These are phyloP conservation scores for Ceratina calcarata DNA, from an alignment of 1,140 invertebrate genomes.

Conservation along the genomic window DNA sequence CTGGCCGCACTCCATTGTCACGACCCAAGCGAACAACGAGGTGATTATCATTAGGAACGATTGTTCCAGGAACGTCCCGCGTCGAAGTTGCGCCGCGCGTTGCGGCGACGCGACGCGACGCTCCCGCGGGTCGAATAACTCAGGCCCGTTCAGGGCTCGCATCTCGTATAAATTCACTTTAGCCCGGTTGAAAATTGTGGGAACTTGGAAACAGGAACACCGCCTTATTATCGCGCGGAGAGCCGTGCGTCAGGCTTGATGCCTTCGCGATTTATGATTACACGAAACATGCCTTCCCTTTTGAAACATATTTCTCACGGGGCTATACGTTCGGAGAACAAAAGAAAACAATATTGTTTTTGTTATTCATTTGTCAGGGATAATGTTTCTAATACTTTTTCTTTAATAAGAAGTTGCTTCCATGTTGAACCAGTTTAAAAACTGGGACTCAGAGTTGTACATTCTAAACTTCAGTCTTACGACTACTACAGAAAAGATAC, in stretches of 20 bases:
- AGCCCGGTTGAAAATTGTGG: conserved; percentile 33
- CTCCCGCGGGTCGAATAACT: conserved; percentile 57
- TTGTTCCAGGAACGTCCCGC: conserved; percentile 63
- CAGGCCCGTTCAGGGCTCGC: conserved; percentile 26
- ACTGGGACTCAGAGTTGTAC: no score
- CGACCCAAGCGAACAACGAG: conserved; percentile 41
- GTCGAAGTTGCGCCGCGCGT: conserved; percentile 31
- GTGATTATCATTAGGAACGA: conserved; percentile 73
- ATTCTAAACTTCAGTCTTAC: no score
- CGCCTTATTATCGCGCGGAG: conserved; percentile 53
- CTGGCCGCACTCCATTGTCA: conserved; percentile 50
- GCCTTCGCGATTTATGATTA: not conserved
- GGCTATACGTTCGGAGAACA: conserved; percentile 14
- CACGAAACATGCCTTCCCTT: not conserved
- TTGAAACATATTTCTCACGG: not conserved
- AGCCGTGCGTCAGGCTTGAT: conserved; percentile 13
- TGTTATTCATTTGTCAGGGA: no score
- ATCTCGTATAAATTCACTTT: conserved; percentile 58
- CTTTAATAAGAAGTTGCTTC: no score
- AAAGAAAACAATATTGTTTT: not conserved
- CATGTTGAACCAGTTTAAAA: no score
- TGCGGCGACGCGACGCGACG: no score
- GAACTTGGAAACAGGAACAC: conserved; percentile 53
- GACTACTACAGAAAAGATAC: no score
- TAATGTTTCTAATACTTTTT: no score